Percentiles rank a stretch among this genome's conserved stretches.
Evolutionary conservation across 2,888 invertebrate species (phyloP).

Genomic region (Cryptops parisi): DNA sequence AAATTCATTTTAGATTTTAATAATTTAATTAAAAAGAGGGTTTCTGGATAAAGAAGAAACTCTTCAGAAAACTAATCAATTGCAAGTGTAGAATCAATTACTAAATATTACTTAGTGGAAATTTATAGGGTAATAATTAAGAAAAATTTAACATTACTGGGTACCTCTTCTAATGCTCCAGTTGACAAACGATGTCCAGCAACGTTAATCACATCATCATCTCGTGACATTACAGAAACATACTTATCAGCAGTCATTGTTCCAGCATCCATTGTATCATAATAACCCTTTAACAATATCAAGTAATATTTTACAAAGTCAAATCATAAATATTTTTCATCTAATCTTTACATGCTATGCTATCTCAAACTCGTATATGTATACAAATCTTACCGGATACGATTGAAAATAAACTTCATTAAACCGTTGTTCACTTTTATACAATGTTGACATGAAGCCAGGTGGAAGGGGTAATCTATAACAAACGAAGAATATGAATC

Average conservation of each 20-base stretch:
- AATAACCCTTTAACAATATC: slow-evolving; percentile 54
- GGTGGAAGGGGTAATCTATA: slow-evolving; percentile 78
- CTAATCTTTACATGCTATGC: too few relatives aligned
- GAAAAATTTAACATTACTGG: not conserved
- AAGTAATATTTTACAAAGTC: too few relatives aligned
- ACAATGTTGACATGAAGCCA: slow-evolving; percentile 69
- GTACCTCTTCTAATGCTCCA: slow-evolving; percentile 64
- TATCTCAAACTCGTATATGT: not conserved
- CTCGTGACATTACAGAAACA: slow-evolving; percentile 75
- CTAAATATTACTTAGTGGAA: too few relatives aligned
- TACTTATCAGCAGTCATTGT: slow-evolving; percentile 68
- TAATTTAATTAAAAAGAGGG: too few relatives aligned
- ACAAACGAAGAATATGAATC: not conserved
- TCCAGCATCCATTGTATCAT: slow-evolving; percentile 92
- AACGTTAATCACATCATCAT: slow-evolving; percentile 91
- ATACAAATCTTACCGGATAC: slow-evolving; percentile 50
- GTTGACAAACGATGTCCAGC: slow-evolving; percentile 85
- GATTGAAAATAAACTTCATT: slow-evolving; percentile 64
- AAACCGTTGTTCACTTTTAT: slow-evolving; percentile 63
- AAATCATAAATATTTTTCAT: too few relatives aligned
- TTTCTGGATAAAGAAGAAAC: too few relatives aligned
- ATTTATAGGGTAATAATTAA: too few relatives aligned
- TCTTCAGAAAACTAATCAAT: too few relatives aligned
- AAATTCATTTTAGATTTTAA: too few relatives aligned
- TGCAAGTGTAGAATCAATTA: too few relatives aligned